Evolutionary conservation across 2,797 vertebrate genomes (phyloP), one percentile per base, ranked within the genome.

Genomic region (Danio choprae): DNA sequence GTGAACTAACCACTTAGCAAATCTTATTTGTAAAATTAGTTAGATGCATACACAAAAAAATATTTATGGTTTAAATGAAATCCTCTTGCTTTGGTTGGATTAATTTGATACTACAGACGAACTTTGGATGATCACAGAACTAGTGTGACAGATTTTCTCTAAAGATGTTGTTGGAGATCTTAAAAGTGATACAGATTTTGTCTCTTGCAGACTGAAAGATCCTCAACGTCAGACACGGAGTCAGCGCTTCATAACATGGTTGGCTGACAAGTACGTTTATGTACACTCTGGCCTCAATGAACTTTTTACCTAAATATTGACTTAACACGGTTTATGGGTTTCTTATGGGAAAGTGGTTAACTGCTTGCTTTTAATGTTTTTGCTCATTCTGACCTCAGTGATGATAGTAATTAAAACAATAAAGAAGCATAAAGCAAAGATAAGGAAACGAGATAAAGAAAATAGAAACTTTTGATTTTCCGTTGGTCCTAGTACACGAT

Each of bases 221-320:
- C 95, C 95, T 7, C 74, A 89, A n/a, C 93, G 90, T 74, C 91
- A 97, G 89, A 95, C 95, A 9, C 92, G 87, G 88, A 91, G 92
- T 84, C 95, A 96, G 78, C 95, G 93, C 79, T 88, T 98, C 80
- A 62, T 96, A 62, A 86, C 94, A 86, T 97, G 97, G 97, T 89
- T 99, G 72, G 96, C 97, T 84, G 98, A 99, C 86, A 87, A 75
- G 98, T 99, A 93, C 95, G 96, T 91, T 18, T n/a, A 74, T 46
- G 15, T 71, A n/a, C 50, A 53, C 48, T 48, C 20, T 43, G 63
- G 16, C 51, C 48, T 67, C 16, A 13, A 7, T 56, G 43, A 80
- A 60, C 50, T n/a, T 70, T 74, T 74, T 51, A 64, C 29, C 29
- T 48, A 76, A 71, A 64, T 59, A 69, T 65, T 76, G 16, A 36